Evolutionary conservation across 2,797 vertebrate genomes (phyloP).

Genomic region (Orestias chungarensis): DNA sequence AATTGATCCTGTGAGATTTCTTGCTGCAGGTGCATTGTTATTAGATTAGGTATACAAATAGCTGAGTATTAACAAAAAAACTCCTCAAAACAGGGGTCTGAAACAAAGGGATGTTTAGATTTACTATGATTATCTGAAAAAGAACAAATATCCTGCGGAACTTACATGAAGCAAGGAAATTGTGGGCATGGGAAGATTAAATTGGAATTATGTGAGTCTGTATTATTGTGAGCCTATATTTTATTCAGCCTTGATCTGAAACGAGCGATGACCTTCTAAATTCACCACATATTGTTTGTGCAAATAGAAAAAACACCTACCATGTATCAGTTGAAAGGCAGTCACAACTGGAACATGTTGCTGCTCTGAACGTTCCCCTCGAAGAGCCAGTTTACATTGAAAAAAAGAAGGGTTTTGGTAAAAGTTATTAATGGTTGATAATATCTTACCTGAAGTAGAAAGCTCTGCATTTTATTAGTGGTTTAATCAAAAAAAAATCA

Average conservation of each 20-base stretch:
- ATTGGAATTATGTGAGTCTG: conserved; percentile 73
- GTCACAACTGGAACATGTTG: conserved; percentile 19
- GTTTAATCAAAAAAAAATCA: neutral
- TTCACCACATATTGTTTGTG: conserved; percentile 31
- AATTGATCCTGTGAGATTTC: conserved; percentile 62
- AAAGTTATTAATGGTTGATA: neutral
- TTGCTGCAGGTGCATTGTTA: conserved; percentile 40
- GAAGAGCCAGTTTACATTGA: neutral
- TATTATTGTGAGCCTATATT: conserved; percentile 56
- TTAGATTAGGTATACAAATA: conserved; percentile 58
- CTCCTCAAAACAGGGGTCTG: conserved; percentile 13
- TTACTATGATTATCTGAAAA: neutral
- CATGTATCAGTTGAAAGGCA: conserved; percentile 19
- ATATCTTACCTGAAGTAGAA: neutral
- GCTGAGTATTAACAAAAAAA: conserved; percentile 15
- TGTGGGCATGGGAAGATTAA: conserved; percentile 71
- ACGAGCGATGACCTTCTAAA: conserved; percentile 45
- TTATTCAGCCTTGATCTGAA: conserved; percentile 58
- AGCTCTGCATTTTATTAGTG: neutral
- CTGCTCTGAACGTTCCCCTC: conserved; percentile 24
- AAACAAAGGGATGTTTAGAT: neutral
- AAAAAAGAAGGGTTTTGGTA: neutral
- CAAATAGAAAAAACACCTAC: neutral
- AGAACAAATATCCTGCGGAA: conserved; percentile 5
- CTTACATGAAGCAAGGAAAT: conserved; percentile 66